These are phyloP conservation scores for Calliscelio sp. DNA, from an alignment of 2,888 invertebrate species.

Conservation along the genomic window DNA sequence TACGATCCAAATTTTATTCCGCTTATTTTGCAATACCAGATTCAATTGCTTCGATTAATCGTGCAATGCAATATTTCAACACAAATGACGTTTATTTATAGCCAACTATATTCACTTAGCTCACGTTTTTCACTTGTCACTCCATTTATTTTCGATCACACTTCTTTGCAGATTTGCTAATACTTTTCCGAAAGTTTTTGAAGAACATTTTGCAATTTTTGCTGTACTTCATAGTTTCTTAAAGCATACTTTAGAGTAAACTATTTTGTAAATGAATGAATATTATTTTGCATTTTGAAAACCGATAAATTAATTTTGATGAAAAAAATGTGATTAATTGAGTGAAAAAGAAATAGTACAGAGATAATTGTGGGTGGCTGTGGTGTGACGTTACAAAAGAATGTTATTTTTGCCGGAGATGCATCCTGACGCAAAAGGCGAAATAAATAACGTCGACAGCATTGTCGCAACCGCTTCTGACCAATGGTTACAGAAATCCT, in stretches of 20 bases:
- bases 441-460: constrained; percentile 71
- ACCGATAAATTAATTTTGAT: neutral
- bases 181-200: too few species aligned
- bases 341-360: neutral
- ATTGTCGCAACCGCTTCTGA: constrained; percentile 78
- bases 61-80: constrained; percentile 67
- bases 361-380: constrained; percentile 18
- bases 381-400: constrained; percentile 50
- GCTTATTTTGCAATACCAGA: constrained; percentile 64
- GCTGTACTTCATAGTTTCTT: too few species aligned
- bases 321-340: constrained; percentile 11
- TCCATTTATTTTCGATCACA: constrained; percentile 36
- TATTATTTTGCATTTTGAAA: too few species aligned
- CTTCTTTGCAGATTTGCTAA: too few species aligned
- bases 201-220: too few species aligned
- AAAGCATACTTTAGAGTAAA: too few species aligned
- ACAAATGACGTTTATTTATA: constrained; percentile 66
- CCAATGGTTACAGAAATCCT: constrained; percentile 83
- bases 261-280: too few species aligned
- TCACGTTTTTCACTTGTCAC: constrained; percentile 66
- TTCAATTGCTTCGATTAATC: constrained; percentile 72
- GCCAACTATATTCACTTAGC: constrained; percentile 43
- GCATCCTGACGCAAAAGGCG: constrained; percentile 37
- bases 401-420: constrained; percentile 29
- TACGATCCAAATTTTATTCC: constrained; percentile 71